Conservation (phyloP, 2,113 vertebrate species). For the Cromileptes altivelis region DNA sequence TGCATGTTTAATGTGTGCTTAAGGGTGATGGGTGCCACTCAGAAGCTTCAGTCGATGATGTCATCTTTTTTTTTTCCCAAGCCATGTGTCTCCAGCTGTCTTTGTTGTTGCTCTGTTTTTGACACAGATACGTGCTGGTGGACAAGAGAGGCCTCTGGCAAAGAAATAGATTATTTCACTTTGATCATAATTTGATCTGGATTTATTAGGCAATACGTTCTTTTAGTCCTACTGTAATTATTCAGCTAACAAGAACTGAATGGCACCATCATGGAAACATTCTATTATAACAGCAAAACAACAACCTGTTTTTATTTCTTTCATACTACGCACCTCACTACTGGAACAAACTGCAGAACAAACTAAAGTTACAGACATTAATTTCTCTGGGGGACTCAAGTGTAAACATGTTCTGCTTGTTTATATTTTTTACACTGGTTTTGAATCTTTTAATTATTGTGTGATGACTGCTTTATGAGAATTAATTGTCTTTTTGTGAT, state of each 20-base stretch:
- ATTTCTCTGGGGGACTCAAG: background rate
- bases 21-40: background rate
- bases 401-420: background rate
- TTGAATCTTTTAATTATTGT: background rate
- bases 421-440: background rate
- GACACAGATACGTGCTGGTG: background rate
- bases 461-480: background rate
- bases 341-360: background rate
- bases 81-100: background rate
- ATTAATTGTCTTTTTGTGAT: background rate
- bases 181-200: background rate
- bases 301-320: background rate
- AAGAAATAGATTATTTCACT: background rate
- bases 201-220: background rate
- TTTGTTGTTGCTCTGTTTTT: background rate
- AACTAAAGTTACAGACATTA: background rate
- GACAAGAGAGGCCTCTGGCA: background rate
- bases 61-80: no score
- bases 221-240: background rate
- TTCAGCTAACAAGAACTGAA: background rate
- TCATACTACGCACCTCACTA: background rate
- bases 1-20: background rate
- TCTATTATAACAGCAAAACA: background rate
- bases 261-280: background rate
- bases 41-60: background rate